Percentiles rank a stretch among this genome's conserved stretches.
Conservation (phyloP, 2,888 invertebrate genomes). For the Rhagium mordax region DNA sequence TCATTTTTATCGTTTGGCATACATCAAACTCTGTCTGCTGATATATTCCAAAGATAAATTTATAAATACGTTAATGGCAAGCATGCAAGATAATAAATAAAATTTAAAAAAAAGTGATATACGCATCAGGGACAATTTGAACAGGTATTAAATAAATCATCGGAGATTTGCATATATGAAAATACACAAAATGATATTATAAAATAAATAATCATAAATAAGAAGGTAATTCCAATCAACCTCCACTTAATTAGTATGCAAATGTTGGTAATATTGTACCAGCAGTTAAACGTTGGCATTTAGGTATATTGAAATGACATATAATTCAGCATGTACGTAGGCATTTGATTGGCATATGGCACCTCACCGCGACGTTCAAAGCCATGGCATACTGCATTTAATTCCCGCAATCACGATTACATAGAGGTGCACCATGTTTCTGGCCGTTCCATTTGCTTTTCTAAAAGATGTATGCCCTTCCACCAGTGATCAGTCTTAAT, state of each 20-base stretch:
- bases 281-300: conserved; percentile 32
- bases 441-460: conserved; percentile 28
- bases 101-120: too few species aligned
- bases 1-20: too few species aligned
- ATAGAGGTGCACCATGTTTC: conserved; percentile 35
- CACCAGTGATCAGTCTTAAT: not conserved
- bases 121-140: too few species aligned
- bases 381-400: conserved; percentile 38
- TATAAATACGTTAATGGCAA: too few species aligned
- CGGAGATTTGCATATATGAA: not conserved
- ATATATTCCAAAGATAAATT: too few species aligned
- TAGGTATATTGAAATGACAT: conserved; percentile 38
- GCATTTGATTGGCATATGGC: conserved; percentile 44
- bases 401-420: conserved; percentile 38
- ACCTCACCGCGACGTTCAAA: conserved; percentile 39
- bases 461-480: not conserved
- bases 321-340: conserved; percentile 40
- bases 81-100: too few species aligned
- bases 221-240: not conserved
- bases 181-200: not conserved
- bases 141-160: not conserved
- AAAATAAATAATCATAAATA: not conserved
- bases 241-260: not conserved
- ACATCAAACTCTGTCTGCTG: too few species aligned
- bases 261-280: not conserved